Evolutionary conservation across 2,888 invertebrate genomes (phyloP).

Genomic region (Megalurothrips usitatus): DNA sequence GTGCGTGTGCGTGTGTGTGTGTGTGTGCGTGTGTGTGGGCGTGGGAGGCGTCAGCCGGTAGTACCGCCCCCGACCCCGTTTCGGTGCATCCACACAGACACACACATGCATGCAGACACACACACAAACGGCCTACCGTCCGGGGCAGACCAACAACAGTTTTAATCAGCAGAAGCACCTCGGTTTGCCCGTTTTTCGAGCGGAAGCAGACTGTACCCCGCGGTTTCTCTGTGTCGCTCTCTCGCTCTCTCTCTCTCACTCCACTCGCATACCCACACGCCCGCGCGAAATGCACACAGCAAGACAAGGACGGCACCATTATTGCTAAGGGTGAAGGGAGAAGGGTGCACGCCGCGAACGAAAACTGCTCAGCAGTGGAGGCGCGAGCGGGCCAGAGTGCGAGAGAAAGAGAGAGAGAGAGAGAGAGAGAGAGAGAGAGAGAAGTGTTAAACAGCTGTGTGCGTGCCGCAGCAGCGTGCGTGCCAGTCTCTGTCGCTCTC

Average conservation of each 20-base stretch:
- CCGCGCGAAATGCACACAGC: conserved; percentile 29
- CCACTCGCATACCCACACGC: not conserved
- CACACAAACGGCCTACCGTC: too few relatives aligned
- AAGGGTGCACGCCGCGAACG: too few relatives aligned
- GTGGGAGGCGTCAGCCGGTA: too few relatives aligned
- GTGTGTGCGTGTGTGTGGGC: not conserved
- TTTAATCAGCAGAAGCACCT: too few relatives aligned
- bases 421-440: not conserved
- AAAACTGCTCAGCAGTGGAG: too few relatives aligned
- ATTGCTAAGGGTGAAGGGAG: conserved; percentile 22
- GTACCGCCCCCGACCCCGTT: too few relatives aligned
- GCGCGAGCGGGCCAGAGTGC: too few relatives aligned
- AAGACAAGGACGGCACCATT: conserved; percentile 32
- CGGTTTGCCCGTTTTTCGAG: too few relatives aligned
- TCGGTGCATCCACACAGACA: too few relatives aligned
- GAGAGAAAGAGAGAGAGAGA: too few relatives aligned
- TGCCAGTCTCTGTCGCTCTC: not conserved
- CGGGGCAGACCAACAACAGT: too few relatives aligned
- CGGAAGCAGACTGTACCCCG: not conserved
- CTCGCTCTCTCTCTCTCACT: conserved; percentile 30
- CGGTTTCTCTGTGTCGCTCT: conserved; percentile 30
- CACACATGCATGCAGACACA: too few relatives aligned
- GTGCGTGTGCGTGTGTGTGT: not conserved
- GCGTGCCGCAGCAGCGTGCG: not conserved
- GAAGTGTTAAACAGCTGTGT: not conserved